Percentiles rank a stretch among this genome's conserved stretches.
Evolutionary conservation across 2,888 invertebrate species (phyloP).

Genomic region (Acrobasis consociella): DNA sequence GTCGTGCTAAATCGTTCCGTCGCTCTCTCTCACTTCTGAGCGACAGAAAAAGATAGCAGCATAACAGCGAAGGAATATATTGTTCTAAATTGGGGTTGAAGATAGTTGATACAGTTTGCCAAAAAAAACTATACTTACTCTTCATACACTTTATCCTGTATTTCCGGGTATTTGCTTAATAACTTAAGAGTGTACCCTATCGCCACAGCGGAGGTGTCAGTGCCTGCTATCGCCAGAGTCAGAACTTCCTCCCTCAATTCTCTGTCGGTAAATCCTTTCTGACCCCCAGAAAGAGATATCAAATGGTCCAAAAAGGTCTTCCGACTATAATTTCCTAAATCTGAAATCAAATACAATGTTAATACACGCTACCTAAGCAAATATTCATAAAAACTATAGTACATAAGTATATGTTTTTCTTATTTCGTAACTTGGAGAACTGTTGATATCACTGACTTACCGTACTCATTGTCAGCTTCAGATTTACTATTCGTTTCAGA

Average conservation of each 20-base stretch:
- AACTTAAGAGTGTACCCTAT: constrained; percentile 69
- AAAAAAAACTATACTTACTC: constrained; percentile 57
- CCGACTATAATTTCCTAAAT: constrained; percentile 55
- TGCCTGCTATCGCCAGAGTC: constrained; percentile 81
- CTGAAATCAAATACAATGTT: constrained; percentile 39
- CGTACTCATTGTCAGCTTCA: constrained; percentile 53
- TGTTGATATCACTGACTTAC: constrained; percentile 41
- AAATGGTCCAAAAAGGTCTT: constrained; percentile 82
- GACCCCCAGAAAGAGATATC: constrained; percentile 73
- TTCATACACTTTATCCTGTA: constrained; percentile 70
- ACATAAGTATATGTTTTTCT: no score
- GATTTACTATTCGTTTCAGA: constrained; percentile 43
- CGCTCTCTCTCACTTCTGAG: no score
- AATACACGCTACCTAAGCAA: no score
- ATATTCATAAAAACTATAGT: no score
- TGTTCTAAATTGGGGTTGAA: no score
- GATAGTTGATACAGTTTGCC: no score
- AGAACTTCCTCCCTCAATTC: constrained; percentile 83
- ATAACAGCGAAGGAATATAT: no score
- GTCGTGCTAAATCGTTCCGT: no score
- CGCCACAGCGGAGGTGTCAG: constrained; percentile 75
- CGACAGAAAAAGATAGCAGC: no score
- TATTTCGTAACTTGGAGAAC: no score
- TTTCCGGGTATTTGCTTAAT: constrained; percentile 69
- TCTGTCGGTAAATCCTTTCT: constrained; percentile 73